Base-by-base conservation (phyloP, 2,888 invertebrate genomes). In the Polyommatus icarus region DNA sequence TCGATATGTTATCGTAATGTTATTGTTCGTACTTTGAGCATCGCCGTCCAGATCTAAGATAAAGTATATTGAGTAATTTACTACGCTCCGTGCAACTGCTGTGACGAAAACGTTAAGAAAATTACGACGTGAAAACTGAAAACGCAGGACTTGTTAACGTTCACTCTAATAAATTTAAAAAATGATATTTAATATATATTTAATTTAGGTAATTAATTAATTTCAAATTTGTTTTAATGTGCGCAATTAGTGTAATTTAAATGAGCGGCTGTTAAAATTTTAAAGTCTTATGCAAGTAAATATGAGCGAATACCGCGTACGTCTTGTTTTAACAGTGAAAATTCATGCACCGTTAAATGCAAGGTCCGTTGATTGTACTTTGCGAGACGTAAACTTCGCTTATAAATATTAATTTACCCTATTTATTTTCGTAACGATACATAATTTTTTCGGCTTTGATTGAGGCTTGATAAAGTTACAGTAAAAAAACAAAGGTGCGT, bases 1-100 rank as follows among this genome's bases (percentile, higher is more conserved):
- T 72, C 72, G 72, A 72, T 72, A 67, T 67, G 15, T 67, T 67
- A 72, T 72, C 72, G 40, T 72, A 72, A 72, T 40, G 67, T 67
- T 67, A 67, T 67, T 67, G 67, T 67, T 67, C 29, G 67, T 29
- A 67, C 67, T 67, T 67, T 67, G 29, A 67, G 67, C 72, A 72
- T 40, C 40, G 72, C 72, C 36, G 36, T 67, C 29, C 29, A 67
- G 67, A 67, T 67, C 20, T 67, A 15, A 67, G 67, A 67, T 67
- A 67, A 61, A 61, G 67, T 67, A 10, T 15, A 67, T 67, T 67
- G 67, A 32, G 67, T 61, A 67, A 29, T 29, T 67, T 67, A 29
- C 67, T 15, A 67, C 29, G 15, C 29, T 67, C 15, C 4, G 67
- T 67, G 67, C 18, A 67, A 32, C 29, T 29, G 15, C 12, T 67